Evolutionary conservation across 2,888 invertebrate species (phyloP).

Genomic region (Acleris cristana): DNA sequence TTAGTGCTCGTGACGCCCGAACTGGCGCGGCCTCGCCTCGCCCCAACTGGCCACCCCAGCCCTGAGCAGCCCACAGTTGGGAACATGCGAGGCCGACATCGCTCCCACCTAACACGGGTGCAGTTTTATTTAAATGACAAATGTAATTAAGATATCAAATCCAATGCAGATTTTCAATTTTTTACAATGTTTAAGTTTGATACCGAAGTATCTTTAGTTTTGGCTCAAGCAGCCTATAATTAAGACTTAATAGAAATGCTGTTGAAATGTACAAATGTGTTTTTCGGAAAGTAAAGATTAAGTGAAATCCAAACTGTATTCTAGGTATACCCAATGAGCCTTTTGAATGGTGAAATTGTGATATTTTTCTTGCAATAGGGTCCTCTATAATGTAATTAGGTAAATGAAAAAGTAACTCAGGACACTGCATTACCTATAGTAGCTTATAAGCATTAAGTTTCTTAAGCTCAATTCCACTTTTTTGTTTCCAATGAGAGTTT

Average conservation of each 20-base stretch:
- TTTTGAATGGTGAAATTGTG: constrained; percentile 79
- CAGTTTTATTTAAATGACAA: constrained; percentile 83
- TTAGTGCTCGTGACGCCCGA: constrained; percentile 81
- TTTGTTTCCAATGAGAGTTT: constrained; percentile 74
- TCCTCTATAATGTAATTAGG: constrained; percentile 46
- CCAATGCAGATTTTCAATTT: constrained; percentile 77
- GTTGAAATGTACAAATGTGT: constrained; percentile 84
- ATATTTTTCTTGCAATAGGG: constrained; percentile 73
- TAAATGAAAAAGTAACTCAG: constrained; percentile 33
- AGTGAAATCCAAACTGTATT: constrained; percentile 79
- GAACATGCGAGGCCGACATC: constrained; percentile 77
- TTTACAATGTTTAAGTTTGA: constrained; percentile 76
- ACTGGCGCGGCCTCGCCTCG: constrained; percentile 77
- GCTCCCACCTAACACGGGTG: constrained; percentile 82
- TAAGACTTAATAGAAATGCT: constrained; percentile 80
- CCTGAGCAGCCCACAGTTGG: constrained; percentile 66
- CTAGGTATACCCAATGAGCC: constrained; percentile 75
- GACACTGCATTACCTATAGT: constrained; percentile 59
- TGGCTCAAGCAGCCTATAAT: constrained; percentile 63
- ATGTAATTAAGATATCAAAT: constrained; percentile 80
- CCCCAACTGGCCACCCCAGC: constrained; percentile 68
- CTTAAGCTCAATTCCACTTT: constrained; percentile 77
- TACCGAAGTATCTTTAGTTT: constrained; percentile 77
- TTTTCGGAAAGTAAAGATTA: constrained; percentile 79
- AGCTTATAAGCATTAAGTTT: constrained; percentile 67